Evolutionary conservation across 2,797 vertebrate genomes (phyloP).

Genomic region (Syncerus caffer): DNA sequence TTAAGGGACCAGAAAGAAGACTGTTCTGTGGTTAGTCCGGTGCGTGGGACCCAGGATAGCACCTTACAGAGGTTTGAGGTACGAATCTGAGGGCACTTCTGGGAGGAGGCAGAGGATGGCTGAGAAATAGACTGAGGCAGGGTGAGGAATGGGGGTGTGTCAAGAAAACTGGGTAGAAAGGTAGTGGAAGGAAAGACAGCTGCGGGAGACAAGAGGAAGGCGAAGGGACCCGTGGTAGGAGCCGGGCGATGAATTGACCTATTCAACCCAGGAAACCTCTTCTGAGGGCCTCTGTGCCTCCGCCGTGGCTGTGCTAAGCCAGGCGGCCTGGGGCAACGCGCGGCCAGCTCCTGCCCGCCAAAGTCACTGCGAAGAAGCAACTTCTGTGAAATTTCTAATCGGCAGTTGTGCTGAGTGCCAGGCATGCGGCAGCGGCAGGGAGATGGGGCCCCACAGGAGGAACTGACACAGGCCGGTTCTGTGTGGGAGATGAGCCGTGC

Average conservation of each 20-base stretch:
- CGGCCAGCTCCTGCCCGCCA: rapidly evolving
- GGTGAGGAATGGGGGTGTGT: background rate
- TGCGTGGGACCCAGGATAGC: background rate
- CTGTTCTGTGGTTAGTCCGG: background rate
- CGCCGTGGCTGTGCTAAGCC: background rate
- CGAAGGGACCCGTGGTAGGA: background rate
- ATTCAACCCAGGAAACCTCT: background rate
- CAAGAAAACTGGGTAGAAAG: background rate
- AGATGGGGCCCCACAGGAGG: background rate
- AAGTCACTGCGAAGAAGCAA: background rate
- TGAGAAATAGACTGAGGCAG: background rate
- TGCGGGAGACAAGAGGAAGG: background rate
- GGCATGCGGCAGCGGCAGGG: background rate
- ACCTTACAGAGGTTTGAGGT: background rate
- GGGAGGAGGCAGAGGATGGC: background rate
- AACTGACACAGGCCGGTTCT: background rate
- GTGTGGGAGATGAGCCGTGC: rapidly evolving
- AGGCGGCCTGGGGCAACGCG: rapidly evolving
- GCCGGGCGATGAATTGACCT: background rate
- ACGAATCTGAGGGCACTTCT: background rate
- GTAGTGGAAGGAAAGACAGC: background rate
- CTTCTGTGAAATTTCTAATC: background rate
- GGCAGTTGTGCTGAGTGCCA: background rate
- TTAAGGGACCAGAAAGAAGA: background rate
- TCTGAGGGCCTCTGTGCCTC: background rate